phyloP scores from a whole-genome alignment of 2,113 vertebrate species.

The Rhinolophus sinicus region DNA sequence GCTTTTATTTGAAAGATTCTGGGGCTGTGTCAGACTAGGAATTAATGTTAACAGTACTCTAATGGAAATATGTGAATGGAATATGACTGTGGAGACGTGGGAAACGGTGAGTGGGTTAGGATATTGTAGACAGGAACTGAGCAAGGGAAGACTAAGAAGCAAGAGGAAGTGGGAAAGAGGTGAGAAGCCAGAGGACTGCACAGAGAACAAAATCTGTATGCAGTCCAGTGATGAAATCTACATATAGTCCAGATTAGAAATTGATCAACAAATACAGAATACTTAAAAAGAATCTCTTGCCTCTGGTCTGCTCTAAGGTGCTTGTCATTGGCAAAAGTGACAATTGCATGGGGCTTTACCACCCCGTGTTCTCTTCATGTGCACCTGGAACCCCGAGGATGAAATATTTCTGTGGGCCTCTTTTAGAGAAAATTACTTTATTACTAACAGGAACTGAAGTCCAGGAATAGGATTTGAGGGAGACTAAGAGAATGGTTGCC shows the following conservation, averaged over 20 bases:
- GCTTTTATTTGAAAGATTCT: slow-evolving; percentile 11
- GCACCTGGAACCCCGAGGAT: not conserved
- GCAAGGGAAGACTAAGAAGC: not conserved
- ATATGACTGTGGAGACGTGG: not conserved
- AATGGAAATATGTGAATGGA: not conserved
- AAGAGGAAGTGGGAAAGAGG: not conserved
- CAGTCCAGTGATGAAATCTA: not conserved
- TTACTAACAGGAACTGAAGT: not conserved
- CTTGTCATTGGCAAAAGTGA: not conserved
- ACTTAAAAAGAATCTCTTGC: not conserved
- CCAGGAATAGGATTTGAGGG: not conserved
- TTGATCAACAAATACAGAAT: not conserved
- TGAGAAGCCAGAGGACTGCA: not conserved
- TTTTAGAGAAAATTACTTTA: not conserved
- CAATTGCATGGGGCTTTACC: not conserved
- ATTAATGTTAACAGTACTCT: not conserved
- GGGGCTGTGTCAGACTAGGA: not conserved
- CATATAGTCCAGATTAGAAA: not conserved
- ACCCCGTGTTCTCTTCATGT: not conserved
- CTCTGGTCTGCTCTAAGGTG: not conserved
- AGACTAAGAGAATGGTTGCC: not conserved
- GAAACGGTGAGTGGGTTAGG: not conserved
- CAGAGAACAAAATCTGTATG: not conserved
- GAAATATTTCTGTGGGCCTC: not conserved
- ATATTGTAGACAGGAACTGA: not conserved